Evolutionary conservation across 2,888 invertebrate genomes (phyloP).

Genomic region (Epistrophella euchroma): DNA sequence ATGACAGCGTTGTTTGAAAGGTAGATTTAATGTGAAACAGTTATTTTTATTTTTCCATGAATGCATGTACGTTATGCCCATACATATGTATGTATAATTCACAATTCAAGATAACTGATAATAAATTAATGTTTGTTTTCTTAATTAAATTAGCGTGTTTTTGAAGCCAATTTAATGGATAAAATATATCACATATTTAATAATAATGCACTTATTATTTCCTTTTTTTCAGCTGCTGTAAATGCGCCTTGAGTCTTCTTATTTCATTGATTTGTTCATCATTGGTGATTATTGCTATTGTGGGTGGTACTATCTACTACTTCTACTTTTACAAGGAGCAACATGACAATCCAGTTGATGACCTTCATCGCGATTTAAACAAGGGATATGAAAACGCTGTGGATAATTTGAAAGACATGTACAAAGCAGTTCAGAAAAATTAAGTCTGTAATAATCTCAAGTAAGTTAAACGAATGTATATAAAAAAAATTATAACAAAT

Average conservation of each 20-base stretch:
- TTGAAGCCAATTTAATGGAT: too few species aligned
- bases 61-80: too few species aligned
- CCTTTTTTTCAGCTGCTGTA: constrained; percentile 57
- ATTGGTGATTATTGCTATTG: constrained; percentile 48
- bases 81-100: too few species aligned
- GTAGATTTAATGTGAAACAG: too few species aligned
- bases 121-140: too few species aligned
- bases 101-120: too few species aligned
- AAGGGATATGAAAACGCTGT: constrained; percentile 49
- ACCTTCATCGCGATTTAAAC: constrained; percentile 40
- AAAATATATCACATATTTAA: background rate
- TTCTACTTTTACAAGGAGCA: constrained; percentile 64
- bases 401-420: constrained; percentile 37
- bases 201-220: too few species aligned
- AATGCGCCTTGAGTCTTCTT: constrained; percentile 63
- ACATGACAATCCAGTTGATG: constrained; percentile 12
- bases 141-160: too few species aligned
- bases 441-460: constrained; percentile 20
- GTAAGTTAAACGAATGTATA: constrained; percentile 32
- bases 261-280: constrained; percentile 63
- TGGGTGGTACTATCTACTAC: constrained; percentile 58
- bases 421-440: constrained; percentile 39
- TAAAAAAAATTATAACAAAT: background rate
- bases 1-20: too few species aligned
- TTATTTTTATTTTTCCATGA: too few species aligned